Percentiles rank a stretch among this genome's conserved stretches.
Evolutionary conservation across 1,140 invertebrate genomes (phyloP).

Genomic region (Drosophila parvula): DNA sequence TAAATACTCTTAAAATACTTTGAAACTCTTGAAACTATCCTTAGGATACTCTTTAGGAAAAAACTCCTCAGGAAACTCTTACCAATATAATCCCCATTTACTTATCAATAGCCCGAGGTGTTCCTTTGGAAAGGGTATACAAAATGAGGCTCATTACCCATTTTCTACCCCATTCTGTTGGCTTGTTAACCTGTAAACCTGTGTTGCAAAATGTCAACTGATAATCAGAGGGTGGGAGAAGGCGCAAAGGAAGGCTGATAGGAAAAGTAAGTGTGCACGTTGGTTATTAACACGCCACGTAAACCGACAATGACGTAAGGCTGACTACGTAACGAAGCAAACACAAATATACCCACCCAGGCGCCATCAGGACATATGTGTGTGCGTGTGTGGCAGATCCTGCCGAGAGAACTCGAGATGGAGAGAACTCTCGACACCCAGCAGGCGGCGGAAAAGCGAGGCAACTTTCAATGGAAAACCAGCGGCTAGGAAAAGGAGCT

Average conservation of each 20-base stretch:
- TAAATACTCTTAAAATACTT: neutral
- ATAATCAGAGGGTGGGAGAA: conserved; percentile 6
- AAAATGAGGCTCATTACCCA: neutral
- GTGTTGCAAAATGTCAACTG: conserved; percentile 43
- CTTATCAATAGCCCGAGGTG: neutral
- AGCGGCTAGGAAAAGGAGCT: neutral
- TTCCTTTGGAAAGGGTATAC: neutral
- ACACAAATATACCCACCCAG: conserved; percentile 6
- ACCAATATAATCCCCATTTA: rapidly evolving
- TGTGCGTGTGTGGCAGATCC: conserved; percentile 32
- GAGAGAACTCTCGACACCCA: conserved; percentile 37
- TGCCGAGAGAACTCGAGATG: conserved; percentile 5
- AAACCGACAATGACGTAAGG: conserved; percentile 52
- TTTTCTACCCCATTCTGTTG: neutral
- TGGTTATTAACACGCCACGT: conserved; percentile 60
- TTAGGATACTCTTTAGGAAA: too few species aligned
- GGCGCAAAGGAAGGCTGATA: conserved; percentile 5
- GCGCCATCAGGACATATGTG: conserved; percentile 5
- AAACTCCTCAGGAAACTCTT: too few species aligned
- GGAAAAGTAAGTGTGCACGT: conserved; percentile 21
- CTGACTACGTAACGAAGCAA: conserved; percentile 49
- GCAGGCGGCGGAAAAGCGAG: conserved; percentile 28
- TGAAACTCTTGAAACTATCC: too few species aligned
- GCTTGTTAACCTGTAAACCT: conserved; percentile 23
- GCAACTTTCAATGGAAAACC: conserved; percentile 27